Evolutionary conservation across 2,797 vertebrate species (phyloP).

Genomic region (Phrynocephalus vlangalii): DNA sequence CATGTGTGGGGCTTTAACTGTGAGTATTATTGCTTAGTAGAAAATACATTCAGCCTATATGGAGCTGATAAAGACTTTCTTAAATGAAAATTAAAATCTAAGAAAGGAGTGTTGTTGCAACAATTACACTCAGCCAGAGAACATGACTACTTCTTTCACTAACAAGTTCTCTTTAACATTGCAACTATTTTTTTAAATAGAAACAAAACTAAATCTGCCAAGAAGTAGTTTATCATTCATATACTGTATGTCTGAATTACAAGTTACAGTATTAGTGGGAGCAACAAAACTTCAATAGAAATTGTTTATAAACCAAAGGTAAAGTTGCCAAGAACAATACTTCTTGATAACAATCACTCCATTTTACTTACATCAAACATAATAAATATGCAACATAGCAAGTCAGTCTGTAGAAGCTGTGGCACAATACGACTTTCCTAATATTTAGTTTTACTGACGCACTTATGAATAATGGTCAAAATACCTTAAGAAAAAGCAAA

Average conservation of each 20-base stretch:
- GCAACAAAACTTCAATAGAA: not conserved
- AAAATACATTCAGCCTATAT: not conserved
- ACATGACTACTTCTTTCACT: not conserved
- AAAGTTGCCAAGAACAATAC: not conserved
- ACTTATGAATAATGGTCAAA: not conserved
- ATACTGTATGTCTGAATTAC: not conserved
- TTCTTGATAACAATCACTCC: not conserved
- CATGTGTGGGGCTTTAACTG: not conserved
- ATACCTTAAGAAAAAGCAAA: not conserved
- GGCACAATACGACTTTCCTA: not conserved
- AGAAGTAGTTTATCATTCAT: not conserved
- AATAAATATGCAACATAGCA: not conserved
- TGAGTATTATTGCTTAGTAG: not conserved
- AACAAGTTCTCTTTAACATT: constrained; percentile 32
- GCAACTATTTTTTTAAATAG: not conserved
- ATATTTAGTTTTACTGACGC: not conserved
- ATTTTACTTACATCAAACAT: not conserved
- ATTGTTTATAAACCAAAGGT: constrained; percentile 26
- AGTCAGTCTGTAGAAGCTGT: not conserved
- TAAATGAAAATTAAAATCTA: too few species aligned
- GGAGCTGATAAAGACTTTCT: not conserved
- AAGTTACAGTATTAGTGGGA: not conserved
- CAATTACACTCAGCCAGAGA: not conserved
- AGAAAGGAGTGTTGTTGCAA: not conserved
- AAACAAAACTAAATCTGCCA: not conserved